phyloP scores from a whole-genome alignment of 2,797 vertebrate species.

The Stomatorhinus walkeri region DNA sequence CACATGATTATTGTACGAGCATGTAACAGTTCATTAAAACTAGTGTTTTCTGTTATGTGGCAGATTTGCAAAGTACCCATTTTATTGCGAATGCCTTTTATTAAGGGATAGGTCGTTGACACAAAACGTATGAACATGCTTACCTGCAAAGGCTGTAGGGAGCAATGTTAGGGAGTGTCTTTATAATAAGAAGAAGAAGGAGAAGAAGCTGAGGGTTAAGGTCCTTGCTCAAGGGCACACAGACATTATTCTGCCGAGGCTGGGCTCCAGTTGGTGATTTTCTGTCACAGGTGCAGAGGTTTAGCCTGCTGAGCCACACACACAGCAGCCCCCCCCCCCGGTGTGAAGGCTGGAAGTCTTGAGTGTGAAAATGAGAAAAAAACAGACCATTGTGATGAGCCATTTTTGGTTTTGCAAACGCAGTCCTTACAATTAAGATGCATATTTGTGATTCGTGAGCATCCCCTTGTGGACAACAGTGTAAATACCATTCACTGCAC shows the following conservation, averaged over 20 bases:
- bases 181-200: not conserved
- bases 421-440: not conserved
- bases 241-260: not conserved
- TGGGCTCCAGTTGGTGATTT: not conserved
- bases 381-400: not conserved
- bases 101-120: not conserved
- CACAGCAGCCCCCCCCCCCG: not conserved
- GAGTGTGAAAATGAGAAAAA: not conserved
- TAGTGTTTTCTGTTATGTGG: not conserved
- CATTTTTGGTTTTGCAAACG: not conserved
- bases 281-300: not conserved
- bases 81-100: not conserved
- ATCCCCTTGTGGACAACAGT: slow-evolving; percentile 6
- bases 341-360: not conserved
- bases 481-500: not conserved
- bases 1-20: too few relatives aligned
- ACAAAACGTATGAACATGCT: not conserved
- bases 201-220: not conserved
- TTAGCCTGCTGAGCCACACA: not conserved
- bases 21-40: not conserved
- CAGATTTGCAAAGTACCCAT: not conserved
- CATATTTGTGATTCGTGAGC: slow-evolving; percentile 15
- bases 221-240: not conserved
- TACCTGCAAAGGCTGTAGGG: not conserved
- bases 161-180: not conserved